Base-by-base conservation (phyloP, 92 coral and sea anemone genomes). In the Montipora capitata region DNA sequence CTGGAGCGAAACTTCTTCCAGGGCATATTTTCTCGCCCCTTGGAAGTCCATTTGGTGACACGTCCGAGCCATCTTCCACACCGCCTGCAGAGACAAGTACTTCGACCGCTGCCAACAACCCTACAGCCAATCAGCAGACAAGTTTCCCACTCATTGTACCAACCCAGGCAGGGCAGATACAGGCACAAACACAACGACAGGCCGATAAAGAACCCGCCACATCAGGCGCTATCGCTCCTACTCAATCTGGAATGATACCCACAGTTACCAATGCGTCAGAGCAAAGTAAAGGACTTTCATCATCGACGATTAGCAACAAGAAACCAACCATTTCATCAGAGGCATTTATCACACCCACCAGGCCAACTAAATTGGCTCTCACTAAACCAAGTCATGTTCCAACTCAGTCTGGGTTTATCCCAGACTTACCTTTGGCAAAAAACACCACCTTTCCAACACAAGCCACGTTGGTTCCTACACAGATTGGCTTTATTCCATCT, bases 11-110 rank as follows among this genome's bases (percentile, higher is more conserved):
- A 62, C 87, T 83, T 83, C 72, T 83, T 3, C 87, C 87, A 13
- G 87, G 71, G 59, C 87, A 83, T 73, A 72, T 83, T 57, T 83
- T 83, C 80, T 83, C 87, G 48, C 87, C 87, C 35, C 87, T 83
- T 43, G 87, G 87, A 41, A 83, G 59, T 62, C 61, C 20, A 18
- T 83, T 83, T 35, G 74, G 64, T 16, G 87, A 83, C 48, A 16
- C 44, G 2, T 12, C 61, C 17, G 80, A 27, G 16, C 62, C 56
- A n/a, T 5, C 87, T 12, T 35, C 79, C 3, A 27, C 40, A n/a
- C 48, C 79, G 67, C 45, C 45, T 20, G 11, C 48, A 12, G 62
- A 18, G 52, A 40, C 79, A 12, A 83, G 71, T 5, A 11, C 40
- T 72, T 52, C 78, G 64, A 40, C 71, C 16, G 5, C 87, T 12